Conservation (phyloP, 2,888 invertebrate genomes). For the Orchesellides sinensis region DNA sequence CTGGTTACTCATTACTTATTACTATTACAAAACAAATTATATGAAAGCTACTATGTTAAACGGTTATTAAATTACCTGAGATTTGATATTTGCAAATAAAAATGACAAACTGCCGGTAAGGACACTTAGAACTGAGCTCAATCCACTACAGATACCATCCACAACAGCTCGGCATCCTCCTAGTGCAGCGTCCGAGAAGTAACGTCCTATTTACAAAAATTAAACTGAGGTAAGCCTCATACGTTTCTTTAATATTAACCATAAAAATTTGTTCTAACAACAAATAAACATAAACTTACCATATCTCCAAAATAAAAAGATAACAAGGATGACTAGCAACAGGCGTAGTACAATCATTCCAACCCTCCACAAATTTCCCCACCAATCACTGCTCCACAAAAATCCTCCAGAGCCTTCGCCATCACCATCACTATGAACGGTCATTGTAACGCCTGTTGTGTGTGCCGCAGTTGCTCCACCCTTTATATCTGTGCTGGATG, state of each 20-base stretch:
- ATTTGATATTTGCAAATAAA: not conserved
- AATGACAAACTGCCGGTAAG: not conserved
- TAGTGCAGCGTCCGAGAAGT: not conserved
- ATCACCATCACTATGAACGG: no score
- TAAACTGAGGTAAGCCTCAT: not conserved
- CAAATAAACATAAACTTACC: slow-evolving; percentile 2
- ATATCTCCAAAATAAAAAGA: slow-evolving; percentile 24
- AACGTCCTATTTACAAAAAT: slow-evolving; percentile 9
- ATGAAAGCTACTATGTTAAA: no score
- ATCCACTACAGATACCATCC: slow-evolving; percentile 18
- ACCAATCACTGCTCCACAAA: not conserved
- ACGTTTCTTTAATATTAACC: not conserved
- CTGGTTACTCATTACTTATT: not conserved
- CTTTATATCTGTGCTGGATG: not conserved
- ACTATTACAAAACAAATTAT: not conserved
- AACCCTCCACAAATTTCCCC: not conserved
- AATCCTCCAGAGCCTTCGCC: not conserved
- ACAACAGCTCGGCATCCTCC: not conserved
- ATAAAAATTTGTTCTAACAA: not conserved
- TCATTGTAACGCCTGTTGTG: not conserved
- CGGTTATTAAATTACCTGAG: not conserved
- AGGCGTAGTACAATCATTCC: not conserved
- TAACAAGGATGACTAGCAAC: slow-evolving; percentile 24
- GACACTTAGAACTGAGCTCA: slow-evolving; percentile 2
- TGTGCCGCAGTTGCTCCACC: not conserved